These are phyloP conservation scores for Dysmachus trigonus DNA, from an alignment of 2,888 invertebrate genomes.

Conservation along the genomic window DNA sequence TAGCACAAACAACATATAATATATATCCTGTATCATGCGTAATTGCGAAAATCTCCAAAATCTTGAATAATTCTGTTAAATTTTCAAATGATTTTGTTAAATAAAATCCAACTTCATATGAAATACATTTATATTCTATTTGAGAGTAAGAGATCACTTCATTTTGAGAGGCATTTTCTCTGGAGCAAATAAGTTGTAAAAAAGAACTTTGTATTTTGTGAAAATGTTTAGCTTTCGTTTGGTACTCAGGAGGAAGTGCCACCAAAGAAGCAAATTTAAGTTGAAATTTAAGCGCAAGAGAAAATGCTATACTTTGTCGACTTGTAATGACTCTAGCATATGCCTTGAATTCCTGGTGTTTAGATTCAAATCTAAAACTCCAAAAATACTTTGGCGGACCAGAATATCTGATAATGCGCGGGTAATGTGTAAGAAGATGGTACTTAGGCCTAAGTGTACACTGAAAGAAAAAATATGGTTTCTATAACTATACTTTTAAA, in stretches of 20 bases:
- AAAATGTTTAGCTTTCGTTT: too few species aligned
- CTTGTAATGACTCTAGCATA: conserved; percentile 22
- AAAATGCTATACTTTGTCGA: conserved; percentile 27
- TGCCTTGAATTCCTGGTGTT: conserved; percentile 20
- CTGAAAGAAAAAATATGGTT: too few species aligned
- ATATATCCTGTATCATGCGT: neutral
- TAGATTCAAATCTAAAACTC: conserved; percentile 24
- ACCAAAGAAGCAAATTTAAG: neutral
- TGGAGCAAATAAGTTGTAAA: too few species aligned
- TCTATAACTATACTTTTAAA: too few species aligned
- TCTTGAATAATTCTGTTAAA: neutral
- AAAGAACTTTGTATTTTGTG: too few species aligned
- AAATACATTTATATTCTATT: neutral
- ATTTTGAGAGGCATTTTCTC: too few species aligned
- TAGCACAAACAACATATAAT: neutral
- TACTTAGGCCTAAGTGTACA: conserved; percentile 33
- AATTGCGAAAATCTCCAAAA: neutral
- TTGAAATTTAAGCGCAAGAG: neutral
- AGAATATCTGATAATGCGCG: conserved; percentile 18
- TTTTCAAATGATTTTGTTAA: neutral
- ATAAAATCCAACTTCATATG: neutral
- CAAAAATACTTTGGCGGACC: conserved; percentile 39
- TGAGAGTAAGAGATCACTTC: neutral
- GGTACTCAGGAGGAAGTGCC: neutral
- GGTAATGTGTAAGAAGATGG: conserved; percentile 38